These are phyloP conservation scores for Chydorus sphaericus DNA, from an alignment of 2,888 invertebrate species.

Conservation along the genomic window DNA sequence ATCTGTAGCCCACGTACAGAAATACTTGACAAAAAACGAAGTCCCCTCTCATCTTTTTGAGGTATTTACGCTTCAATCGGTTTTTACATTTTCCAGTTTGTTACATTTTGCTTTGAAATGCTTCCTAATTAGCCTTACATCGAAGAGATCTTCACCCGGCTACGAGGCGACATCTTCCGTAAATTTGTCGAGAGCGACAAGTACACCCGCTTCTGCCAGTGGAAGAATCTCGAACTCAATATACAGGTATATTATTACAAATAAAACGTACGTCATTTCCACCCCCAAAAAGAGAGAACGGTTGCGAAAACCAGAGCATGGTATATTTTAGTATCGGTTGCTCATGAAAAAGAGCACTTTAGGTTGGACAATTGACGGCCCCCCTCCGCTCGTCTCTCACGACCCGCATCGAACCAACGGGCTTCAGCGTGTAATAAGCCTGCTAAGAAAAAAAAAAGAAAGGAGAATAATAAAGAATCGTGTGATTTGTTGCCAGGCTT, in stretches of 20 bases:
- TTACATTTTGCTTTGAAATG: conserved; percentile 4
- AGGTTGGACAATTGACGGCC: no score
- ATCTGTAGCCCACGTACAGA: conserved; percentile 93
- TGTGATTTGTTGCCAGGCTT: no score
- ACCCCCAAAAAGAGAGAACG: neutral
- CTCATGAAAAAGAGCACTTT: no score
- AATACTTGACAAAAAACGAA: conserved; percentile 90
- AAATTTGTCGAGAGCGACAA: conserved; percentile 98
- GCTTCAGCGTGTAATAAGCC: no score
- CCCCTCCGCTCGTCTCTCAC: no score
- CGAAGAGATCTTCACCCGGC: conserved; percentile 96
- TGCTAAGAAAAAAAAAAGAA: no score
- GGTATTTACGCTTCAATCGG: conserved; percentile 41
- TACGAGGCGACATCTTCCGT: conserved; percentile 92
- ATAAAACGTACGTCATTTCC: neutral
- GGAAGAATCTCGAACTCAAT: conserved; percentile 99
- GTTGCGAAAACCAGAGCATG: neutral
- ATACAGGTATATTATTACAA: conserved; percentile 54
- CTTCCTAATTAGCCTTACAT: conserved; percentile 80
- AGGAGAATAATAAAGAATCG: no score
- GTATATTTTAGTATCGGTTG: no score
- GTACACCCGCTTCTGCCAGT: conserved; percentile 98
- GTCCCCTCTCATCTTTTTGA: conserved; percentile 95
- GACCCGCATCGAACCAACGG: no score
- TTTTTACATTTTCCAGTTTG: no score